Conservation (phyloP, 2,113 vertebrate species). For the Hippolais icterina region DNA sequence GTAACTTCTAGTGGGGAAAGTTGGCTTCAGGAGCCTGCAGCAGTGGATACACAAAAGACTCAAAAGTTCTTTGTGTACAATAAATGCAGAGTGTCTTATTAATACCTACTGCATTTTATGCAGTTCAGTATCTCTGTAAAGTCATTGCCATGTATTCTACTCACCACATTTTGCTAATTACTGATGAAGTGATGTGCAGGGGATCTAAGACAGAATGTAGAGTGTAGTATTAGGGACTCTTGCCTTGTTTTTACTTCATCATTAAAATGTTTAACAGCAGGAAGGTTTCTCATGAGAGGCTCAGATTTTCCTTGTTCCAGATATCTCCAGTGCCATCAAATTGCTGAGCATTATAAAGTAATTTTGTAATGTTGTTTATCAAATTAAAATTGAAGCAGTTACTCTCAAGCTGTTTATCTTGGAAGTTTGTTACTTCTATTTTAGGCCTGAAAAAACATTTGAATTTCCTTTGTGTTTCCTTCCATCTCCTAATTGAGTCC, state of each 20-base stretch:
- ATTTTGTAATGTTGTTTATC: constrained; percentile 40
- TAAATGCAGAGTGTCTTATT: background rate
- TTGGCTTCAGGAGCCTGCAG: background rate
- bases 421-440: constrained; percentile 51
- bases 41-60: background rate
- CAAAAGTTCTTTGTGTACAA: background rate
- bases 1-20: background rate
- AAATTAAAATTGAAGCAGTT: constrained; percentile 36
- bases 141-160: accelerated
- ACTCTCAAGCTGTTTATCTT: constrained; percentile 45
- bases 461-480: background rate
- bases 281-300: constrained; percentile 7
- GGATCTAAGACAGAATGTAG: background rate
- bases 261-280: background rate
- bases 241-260: background rate
- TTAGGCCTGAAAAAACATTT: constrained; percentile 31
- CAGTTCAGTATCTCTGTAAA: background rate
- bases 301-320: background rate
- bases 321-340: constrained; percentile 20
- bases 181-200: background rate
- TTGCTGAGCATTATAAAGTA: background rate
- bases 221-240: background rate
- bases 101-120: background rate
- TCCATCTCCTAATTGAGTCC: background rate
- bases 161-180: background rate